phyloP scores from a whole-genome alignment of 2,113 vertebrate genomes.

The Psittacula cyanocephala region DNA sequence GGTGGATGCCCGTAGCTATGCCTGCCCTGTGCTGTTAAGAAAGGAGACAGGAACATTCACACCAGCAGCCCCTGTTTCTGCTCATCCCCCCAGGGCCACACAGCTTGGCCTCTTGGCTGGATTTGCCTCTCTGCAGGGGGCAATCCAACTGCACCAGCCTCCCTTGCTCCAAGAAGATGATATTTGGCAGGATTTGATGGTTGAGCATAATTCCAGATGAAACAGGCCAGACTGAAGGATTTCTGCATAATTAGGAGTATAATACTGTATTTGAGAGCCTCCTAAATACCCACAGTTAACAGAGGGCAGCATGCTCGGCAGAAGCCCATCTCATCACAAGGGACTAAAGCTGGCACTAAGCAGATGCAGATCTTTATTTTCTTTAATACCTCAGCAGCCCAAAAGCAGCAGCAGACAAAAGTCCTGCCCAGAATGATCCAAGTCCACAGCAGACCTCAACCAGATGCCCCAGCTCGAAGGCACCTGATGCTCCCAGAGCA shows the following conservation, averaged over 20 bases:
- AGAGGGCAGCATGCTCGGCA: rapidly evolving
- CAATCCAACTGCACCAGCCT: neutral
- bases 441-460: neutral
- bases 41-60: neutral
- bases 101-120: rapidly evolving
- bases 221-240: slow-evolving; percentile 11
- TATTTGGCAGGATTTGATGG: slow-evolving; percentile 30
- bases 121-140: neutral
- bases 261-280: slow-evolving; percentile 15
- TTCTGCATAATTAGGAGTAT: slow-evolving; percentile 43
- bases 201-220: slow-evolving; percentile 33
- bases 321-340: neutral
- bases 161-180: neutral
- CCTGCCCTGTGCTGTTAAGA: neutral
- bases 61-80: neutral
- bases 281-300: neutral
- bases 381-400: neutral
- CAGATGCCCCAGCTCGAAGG: neutral
- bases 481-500: neutral
- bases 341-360: neutral
- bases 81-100: neutral
- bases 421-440: neutral
- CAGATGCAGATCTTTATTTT: neutral
- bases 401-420: neutral
- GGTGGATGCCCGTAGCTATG: neutral